Conservation (phyloP, 92 coral and sea anemone species). For the Porites lobata region DNA sequence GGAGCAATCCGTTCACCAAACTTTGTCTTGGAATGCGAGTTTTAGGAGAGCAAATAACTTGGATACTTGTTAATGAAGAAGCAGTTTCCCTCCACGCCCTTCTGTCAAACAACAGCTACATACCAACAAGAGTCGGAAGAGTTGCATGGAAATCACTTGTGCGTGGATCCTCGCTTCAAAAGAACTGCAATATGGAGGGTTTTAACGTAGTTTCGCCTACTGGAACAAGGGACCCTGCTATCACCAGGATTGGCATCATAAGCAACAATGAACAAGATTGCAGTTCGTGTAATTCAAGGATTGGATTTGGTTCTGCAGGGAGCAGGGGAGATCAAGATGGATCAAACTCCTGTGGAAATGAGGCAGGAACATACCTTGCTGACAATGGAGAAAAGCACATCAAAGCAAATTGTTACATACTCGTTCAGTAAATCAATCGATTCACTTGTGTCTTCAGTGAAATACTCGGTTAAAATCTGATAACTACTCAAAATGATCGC, state of each 20-base stretch:
- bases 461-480: not conserved
- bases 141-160: conserved; percentile 45
- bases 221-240: not conserved
- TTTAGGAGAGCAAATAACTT: not conserved
- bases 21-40: conserved; percentile 53
- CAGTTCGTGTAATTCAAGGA: conserved; percentile 40
- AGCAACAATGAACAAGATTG: conserved; percentile 32
- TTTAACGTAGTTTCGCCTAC: conserved; percentile 27
- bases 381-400: conserved; percentile 24
- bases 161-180: conserved; percentile 37
- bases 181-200: conserved; percentile 47
- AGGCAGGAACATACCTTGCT: not conserved
- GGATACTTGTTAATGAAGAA: not conserved
- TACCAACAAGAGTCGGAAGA: conserved; percentile 14
- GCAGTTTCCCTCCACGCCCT: conserved; percentile 24
- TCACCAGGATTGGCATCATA: conserved; percentile 50
- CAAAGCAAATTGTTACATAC: conserved; percentile 31
- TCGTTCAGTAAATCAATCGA: conserved; percentile 7
- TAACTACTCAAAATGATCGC: no score
- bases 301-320: conserved; percentile 41
- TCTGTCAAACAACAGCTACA: not conserved
- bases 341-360: conserved; percentile 37
- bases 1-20: conserved; percentile 47
- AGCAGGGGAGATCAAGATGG: not conserved
- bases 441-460: not conserved